Evolutionary conservation across 2,113 vertebrate genomes (phyloP).

Genomic region (Lethenteron reissneri): DNA sequence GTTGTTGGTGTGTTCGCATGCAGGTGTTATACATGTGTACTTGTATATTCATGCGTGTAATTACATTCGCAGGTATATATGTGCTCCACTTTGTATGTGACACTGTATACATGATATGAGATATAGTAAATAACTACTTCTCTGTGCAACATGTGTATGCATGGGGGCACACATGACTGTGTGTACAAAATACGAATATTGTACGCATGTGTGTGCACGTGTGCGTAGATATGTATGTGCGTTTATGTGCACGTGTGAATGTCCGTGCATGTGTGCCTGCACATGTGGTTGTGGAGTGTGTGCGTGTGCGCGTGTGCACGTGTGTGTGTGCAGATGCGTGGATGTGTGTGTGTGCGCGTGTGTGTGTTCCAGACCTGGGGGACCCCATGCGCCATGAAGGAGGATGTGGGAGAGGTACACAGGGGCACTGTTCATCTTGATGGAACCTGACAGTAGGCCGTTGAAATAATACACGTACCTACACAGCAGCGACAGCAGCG

Average conservation of each 20-base stretch:
- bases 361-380: no score
- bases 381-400: background rate
- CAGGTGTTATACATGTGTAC: background rate
- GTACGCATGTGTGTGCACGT: no score
- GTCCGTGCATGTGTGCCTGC: background rate
- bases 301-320: no score
- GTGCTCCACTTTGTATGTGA: background rate
- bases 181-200: no score
- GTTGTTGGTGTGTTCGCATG: background rate
- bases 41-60: background rate
- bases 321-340: no score
- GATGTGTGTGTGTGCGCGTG: no score
- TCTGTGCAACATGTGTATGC: no score
- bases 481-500: background rate
- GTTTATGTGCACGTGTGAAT: background rate
- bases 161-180: no score
- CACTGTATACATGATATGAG: no score
- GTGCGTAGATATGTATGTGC: background rate
- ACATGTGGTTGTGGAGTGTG: background rate
- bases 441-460: background rate
- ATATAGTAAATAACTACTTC: no score
- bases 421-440: conserved; percentile 1
- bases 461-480: conserved; percentile 4
- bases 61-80: background rate
- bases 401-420: background rate